A percentile compares a stretch with the other conserved stretches of the same genome.
Evolutionary conservation across 2,888 invertebrate genomes (phyloP).

Genomic region (Xylocampa areola): DNA sequence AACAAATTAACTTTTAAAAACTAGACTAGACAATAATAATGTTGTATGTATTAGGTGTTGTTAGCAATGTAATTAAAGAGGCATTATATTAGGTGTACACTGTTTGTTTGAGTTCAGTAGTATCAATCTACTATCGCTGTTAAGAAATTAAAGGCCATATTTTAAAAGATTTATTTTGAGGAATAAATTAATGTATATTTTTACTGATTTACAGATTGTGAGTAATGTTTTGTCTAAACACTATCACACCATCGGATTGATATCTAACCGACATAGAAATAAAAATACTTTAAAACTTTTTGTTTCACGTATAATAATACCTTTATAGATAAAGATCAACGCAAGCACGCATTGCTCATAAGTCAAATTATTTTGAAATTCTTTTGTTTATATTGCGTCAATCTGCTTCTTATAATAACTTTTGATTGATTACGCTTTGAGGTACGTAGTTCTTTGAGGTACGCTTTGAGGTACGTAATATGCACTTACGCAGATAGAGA

Average conservation of each 20-base stretch:
- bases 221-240: conserved; percentile 24
- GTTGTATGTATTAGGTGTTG: too few species aligned
- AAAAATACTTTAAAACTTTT: conserved; percentile 23
- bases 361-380: conserved; percentile 48
- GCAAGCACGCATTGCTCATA: conserved; percentile 26
- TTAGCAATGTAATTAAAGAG: too few species aligned
- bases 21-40: too few species aligned
- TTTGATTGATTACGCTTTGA: conserved; percentile 56
- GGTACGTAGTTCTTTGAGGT: conserved; percentile 13
- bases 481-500: too few species aligned
- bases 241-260: conserved; percentile 26
- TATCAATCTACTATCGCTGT: too few species aligned
- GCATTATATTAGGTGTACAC: too few species aligned
- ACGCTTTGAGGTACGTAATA: too few species aligned
- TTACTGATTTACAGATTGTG: conserved; percentile 2
- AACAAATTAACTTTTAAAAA: too few species aligned
- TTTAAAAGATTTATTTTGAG: too few species aligned
- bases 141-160: too few species aligned
- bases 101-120: too few species aligned
- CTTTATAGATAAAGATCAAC: conserved; percentile 45
- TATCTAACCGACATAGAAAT: conserved; percentile 26
- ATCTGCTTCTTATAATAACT: conserved; percentile 26
- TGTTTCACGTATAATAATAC: conserved; percentile 31
- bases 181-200: too few species aligned
- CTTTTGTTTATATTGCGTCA: conserved; percentile 45